Evolutionary conservation across 2,797 vertebrate species (phyloP), one percentile per base, ranked within the genome.

Genomic region (Bradypus variegatus): DNA sequence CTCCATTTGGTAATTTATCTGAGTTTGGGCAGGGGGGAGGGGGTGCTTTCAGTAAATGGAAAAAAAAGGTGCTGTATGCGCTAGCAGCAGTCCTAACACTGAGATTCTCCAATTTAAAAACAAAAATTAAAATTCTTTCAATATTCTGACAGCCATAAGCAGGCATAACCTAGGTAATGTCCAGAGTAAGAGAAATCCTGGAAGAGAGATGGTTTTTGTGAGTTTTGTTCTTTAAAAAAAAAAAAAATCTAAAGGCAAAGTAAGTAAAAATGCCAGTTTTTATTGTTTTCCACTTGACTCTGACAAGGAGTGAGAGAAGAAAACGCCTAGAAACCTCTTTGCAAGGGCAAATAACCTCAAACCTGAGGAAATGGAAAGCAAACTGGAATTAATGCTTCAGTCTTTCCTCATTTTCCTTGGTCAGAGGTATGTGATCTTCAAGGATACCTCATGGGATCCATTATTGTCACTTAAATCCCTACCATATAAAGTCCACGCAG

Each of bases 221-320:
- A 86, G 64, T 88, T 94, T 75, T 85, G 21, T 21, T 45, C 41
- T 45, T 6, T 5, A 45, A 45, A 45, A 45, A 45, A 45, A 45
- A 45, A 45, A 45, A 45, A 45, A 41, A 41, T 41, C 41, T 45
- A 45, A 45, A 45, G 41, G 41, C 48, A 82, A 75, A 92, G 79
- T 50, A 94, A 87, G 78, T 29, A 85, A 65, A 86, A 84, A 91
- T 79, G 87, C 79, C 77, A 75, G 88, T 89, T 85, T 73, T 83
- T 77, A 31, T 45, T 45, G 41, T 83, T 84, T 93, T 84, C 67
- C 58, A 78, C 25, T 87, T 90, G 90, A 70, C 41, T 87, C 27
- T 70, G 38, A 86, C 78, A 87, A 79, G 8, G 62, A 91, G 31
- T 8, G 53, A 70, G 38, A 83, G n/a, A 41, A 81, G 45, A 86